Percentiles rank a stretch among this genome's conserved stretches.
Evolutionary conservation across 2,113 vertebrate species (phyloP).

Genomic region (Actenoides hombroni): DNA sequence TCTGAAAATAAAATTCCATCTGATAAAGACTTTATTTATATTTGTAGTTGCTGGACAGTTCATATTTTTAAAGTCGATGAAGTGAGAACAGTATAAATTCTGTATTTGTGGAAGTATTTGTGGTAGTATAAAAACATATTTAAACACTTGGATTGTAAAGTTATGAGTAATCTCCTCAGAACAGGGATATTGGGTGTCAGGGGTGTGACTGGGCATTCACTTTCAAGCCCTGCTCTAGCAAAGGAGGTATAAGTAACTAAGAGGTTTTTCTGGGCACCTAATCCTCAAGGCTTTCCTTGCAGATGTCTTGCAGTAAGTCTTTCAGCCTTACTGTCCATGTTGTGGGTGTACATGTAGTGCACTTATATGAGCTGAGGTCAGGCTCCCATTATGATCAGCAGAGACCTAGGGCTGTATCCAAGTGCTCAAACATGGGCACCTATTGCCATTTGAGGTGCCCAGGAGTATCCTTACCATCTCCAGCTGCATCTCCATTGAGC

Average conservation of each 20-base stretch:
- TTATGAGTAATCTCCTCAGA: background rate
- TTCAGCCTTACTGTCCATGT: background rate
- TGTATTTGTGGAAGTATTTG: background rate
- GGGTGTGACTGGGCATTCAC: background rate
- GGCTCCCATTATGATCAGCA: background rate
- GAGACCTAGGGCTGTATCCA: background rate
- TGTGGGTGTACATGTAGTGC: rapidly evolving
- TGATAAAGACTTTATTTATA: background rate
- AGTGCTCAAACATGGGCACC: background rate
- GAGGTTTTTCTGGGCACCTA: background rate
- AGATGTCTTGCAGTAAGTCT: background rate
- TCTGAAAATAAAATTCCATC: background rate
- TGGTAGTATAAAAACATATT: background rate
- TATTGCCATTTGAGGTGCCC: background rate
- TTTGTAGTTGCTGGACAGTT: background rate
- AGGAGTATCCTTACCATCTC: background rate
- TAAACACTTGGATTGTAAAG: background rate
- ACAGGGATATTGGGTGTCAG: background rate
- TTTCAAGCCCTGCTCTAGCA: background rate
- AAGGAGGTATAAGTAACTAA: background rate
- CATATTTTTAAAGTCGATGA: background rate
- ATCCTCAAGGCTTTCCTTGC: background rate
- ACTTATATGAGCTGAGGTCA: background rate
- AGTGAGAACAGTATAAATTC: background rate
- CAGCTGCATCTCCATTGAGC: background rate